Base-by-base conservation (phyloP, 2,113 vertebrate genomes). In the Engystomops pustulosus region DNA sequence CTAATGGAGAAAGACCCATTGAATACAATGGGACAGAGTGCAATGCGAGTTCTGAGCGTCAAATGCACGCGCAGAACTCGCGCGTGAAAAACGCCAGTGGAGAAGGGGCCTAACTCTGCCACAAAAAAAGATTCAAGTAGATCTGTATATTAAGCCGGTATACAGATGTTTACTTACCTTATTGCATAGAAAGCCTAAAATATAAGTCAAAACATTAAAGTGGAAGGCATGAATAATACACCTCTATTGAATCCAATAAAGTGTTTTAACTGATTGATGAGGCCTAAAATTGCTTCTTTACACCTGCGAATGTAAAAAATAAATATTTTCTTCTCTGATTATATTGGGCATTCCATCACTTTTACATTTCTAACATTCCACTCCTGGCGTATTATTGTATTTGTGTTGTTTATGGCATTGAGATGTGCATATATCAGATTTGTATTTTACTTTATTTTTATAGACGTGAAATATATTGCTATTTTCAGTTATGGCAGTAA, bases 371-470 rank as follows among this genome's bases (percentile, higher is more conserved):
- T 67, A 65, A 32, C 20, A 45, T 67, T 62, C 25, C 18, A 32
- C 47, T 79, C 74, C 9, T 30, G 67, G 15, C 10, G 14, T 17
- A 78, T 18, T 67, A 67, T 78, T 41, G 51, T 78, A 58, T 65
- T 45, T 58, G 15, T 79, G 7, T 58, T 45, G 77, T 67, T 79
- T 79, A 65, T 79, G 44, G 58, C 77, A 65, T 8, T 79, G 41
- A 65, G 55, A 47, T 65, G 58, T 27, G 38, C 25, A 79, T 62
- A 45, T 30, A 79, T 79, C 34, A 79, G 23, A n/a, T 79, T 65
- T 45, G 55, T 65, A 79, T 67, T 79, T 79, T 53, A 72, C 53
- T 75, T 83, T 58, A 41, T n/a, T 77, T 86, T 86, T 47, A 80
- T 62, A 62, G 23, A 30, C 27, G 34, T 36, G 34, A 27, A 8